Conservation (phyloP, 2,797 vertebrate genomes). For the Lagorchestes hirsutus region DNA sequence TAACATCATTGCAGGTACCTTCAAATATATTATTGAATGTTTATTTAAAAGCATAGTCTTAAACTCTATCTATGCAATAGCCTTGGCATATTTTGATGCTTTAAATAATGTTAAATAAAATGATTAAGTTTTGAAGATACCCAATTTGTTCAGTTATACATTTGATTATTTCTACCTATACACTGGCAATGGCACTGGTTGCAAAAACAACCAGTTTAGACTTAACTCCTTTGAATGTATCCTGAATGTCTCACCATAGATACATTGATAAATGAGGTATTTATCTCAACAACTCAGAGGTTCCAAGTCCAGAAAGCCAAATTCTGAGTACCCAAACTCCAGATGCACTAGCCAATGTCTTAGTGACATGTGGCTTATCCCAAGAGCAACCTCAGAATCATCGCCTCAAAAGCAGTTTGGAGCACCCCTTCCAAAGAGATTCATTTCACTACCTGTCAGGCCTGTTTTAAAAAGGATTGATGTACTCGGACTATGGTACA, state of each 20-base stretch:
- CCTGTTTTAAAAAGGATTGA: neutral
- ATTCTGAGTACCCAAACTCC: neutral
- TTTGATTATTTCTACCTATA: neutral
- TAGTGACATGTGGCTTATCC: neutral
- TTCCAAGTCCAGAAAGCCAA: neutral
- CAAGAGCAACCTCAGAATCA: neutral
- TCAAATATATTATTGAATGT: neutral
- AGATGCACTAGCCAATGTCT: neutral
- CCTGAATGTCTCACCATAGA: neutral
- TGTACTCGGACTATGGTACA: neutral
- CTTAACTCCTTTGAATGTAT: neutral
- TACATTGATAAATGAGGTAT: neutral
- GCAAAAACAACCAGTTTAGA: neutral
- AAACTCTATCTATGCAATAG: neutral
- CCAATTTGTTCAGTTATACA: neutral
- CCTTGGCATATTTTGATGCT: slow-evolving; percentile 30
- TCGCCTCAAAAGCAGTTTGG: neutral
- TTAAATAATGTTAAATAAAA: slow-evolving; percentile 13
- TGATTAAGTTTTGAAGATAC: slow-evolving; percentile 9
- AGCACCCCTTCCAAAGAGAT: neutral
- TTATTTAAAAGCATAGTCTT: neutral
- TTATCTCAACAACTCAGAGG: neutral
- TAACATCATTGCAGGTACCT: neutral
- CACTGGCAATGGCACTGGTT: neutral
- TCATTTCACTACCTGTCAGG: neutral